Conservation (phyloP, 2,113 vertebrate genomes). For the Syrrhaptes paradoxus region DNA sequence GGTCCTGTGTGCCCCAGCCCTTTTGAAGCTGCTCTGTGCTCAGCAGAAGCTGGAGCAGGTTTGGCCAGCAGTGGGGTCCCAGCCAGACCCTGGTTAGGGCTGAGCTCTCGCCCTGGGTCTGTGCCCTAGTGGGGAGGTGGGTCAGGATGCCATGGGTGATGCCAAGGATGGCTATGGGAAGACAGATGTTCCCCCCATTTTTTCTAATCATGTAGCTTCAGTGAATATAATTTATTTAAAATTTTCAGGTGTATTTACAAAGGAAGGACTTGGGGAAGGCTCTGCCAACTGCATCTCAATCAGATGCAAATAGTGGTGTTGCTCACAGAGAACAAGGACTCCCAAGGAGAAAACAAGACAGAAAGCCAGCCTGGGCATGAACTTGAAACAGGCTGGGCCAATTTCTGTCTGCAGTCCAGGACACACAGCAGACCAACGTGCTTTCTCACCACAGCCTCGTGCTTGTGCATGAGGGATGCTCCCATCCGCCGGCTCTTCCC, state of each 20-base stretch:
- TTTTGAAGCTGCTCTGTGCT: background rate
- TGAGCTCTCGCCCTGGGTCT: background rate
- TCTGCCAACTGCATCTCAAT: background rate
- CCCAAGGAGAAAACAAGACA: background rate
- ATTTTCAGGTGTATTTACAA: background rate
- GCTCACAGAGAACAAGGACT: background rate
- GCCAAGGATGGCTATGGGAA: background rate
- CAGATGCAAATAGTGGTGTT: background rate
- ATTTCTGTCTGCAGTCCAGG: background rate
- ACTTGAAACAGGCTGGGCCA: background rate
- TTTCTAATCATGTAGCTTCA: background rate
- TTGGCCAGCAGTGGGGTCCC: background rate
- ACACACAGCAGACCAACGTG: background rate
- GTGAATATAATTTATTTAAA: background rate
- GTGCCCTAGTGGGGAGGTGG: background rate
- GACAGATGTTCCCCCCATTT: background rate
- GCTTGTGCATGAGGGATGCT: background rate
- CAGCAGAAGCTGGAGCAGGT: background rate
- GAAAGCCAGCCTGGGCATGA: background rate
- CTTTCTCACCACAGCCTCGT: background rate
- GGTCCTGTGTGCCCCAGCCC: background rate
- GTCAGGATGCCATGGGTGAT: background rate
- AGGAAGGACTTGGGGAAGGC: background rate
- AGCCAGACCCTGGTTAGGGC: background rate
- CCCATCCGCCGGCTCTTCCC: background rate